Evolutionary conservation across 2,888 invertebrate species (phyloP), one percentile per base, ranked within the genome.

Genomic region (Leucophenga maculata): DNA sequence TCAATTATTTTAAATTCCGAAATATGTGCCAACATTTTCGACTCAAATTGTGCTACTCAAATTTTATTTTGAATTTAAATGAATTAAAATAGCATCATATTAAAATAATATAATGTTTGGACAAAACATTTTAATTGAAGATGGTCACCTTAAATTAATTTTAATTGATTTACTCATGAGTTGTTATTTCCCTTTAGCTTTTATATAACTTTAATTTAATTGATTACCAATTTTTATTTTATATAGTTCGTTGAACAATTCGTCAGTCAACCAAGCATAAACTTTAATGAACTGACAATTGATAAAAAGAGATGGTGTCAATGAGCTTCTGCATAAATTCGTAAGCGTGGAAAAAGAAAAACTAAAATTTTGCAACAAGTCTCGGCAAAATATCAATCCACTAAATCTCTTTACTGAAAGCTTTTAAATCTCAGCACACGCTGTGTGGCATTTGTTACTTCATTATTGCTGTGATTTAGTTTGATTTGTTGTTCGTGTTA

Each of bases 401-500:
- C 9, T 20, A 52, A 52, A 55, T 55, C 22, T 2, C 20, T 26
- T 14, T 13, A 22, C 55, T 20, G 14, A 22, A 55, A 26, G 55
- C 55, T 55, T 55, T 55, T 55, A 22, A 55, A 26, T 55, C 55
- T 20, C 55, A 26, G 26, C 22, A 22, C 26, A 14, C 26, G 14
- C 55, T 22, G 20, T 31, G 16, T n/a, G 60, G 9, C 16, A 60
- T 60, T 60, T 60, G 60, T 60, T 44, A 60, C 18, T 60, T 44
- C 44, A 60, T 60, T 18, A 39, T 60, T 18, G 39, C 32, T 44
- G 39, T 60, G 60, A 60, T 60, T 60, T 60, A 44, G 39, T 60
- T 60, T 60, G 44, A 60, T 60, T 60, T 60, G 60, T 44, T 44
- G 44, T 60, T n/a, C 60, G 22, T 60, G 39, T 39, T 60, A 50